phyloP scores from a whole-genome alignment of 2,797 vertebrate genomes.

The Danio albolineatus region DNA sequence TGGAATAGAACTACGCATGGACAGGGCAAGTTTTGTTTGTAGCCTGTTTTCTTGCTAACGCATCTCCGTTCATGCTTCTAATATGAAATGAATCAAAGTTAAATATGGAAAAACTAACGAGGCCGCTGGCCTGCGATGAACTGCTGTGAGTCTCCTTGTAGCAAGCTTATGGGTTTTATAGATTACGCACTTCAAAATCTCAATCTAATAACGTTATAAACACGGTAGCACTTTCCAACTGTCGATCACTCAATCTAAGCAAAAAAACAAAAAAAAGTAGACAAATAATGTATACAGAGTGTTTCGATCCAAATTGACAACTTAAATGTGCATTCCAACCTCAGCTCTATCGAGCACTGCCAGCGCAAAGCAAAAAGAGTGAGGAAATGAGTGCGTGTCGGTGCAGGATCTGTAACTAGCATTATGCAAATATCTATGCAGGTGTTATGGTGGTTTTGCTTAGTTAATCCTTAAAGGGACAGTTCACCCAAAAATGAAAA shows the following conservation, averaged over 20 bases:
- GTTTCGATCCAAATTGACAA: constrained; percentile 23
- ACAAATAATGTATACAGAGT: background rate
- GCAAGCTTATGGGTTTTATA: constrained; percentile 12
- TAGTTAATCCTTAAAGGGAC: constrained; percentile 36
- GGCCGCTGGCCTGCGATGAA: constrained; percentile 1
- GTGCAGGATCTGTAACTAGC: constrained; percentile 27
- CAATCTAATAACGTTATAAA: constrained; percentile 14
- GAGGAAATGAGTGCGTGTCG: constrained; percentile 26
- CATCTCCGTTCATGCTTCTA: constrained; percentile 57
- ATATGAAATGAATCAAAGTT: constrained; percentile 43
- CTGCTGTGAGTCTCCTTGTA: background rate
- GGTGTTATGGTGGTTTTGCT: constrained; percentile 10
- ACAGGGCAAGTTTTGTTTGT: constrained; percentile 69
- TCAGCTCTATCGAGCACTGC: constrained; percentile 11
- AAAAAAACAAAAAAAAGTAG: background rate
- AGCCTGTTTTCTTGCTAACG: constrained; percentile 47
- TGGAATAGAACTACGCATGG: constrained; percentile 66
- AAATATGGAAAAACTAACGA: constrained; percentile 5
- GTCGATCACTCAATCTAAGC: background rate
- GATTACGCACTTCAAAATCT: background rate
- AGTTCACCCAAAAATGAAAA: no score
- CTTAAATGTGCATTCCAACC: background rate
- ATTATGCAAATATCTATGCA: constrained; percentile 47
- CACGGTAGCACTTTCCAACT: constrained; percentile 12
- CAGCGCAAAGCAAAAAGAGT: constrained; percentile 39